These are phyloP conservation scores for Halichoerus grypus DNA, from an alignment of 2,113 vertebrate species.

Conservation along the genomic window DNA sequence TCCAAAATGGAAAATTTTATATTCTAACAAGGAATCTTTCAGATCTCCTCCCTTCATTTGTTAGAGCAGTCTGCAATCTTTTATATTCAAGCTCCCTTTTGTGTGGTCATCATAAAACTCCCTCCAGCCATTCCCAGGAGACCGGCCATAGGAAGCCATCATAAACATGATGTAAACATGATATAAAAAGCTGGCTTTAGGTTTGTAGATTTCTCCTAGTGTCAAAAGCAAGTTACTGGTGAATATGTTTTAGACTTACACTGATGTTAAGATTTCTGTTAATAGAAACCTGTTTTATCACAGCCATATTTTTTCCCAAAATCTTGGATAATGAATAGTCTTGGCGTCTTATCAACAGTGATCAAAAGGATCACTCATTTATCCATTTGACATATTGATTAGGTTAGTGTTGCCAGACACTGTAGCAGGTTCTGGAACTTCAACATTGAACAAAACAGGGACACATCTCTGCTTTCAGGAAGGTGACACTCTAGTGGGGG, in stretches of 20 bases:
- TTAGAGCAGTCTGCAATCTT: background rate
- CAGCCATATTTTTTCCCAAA: too few species aligned
- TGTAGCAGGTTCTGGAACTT: background rate
- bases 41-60: background rate
- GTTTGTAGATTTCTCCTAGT: background rate
- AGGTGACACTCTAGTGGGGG: background rate
- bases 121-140: background rate
- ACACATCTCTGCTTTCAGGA: background rate
- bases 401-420: background rate
- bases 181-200: background rate
- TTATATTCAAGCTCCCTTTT: background rate
- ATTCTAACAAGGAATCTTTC: constrained; percentile 63
- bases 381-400: background rate
- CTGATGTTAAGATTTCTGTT: background rate
- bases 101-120: background rate
- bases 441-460: background rate
- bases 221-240: background rate
- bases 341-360: background rate
- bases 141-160: background rate
- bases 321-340: background rate
- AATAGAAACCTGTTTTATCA: background rate
- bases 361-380: background rate
- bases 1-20: constrained; percentile 68
- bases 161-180: background rate
- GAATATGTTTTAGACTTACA: background rate